Evolutionary conservation across 1,140 invertebrate genomes (phyloP), one percentile per base, ranked within the genome.

Genomic region (Cephus cinctus): DNA sequence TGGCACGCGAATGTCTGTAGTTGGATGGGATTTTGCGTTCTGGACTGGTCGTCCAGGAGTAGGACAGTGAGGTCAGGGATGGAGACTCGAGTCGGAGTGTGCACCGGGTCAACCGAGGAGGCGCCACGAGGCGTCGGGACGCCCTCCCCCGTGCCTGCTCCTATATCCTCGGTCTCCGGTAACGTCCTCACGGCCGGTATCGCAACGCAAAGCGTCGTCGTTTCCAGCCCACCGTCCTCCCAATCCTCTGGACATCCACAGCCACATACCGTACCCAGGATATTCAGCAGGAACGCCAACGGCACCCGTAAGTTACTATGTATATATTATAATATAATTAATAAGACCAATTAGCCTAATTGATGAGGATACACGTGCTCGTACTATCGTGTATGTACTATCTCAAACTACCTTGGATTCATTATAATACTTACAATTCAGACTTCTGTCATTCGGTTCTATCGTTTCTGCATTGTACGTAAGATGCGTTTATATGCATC

Each of bases 231-330:
- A 8, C 47, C 47, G 8, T 40, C 40, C 5, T 20, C 34, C 38
- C 54, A 32, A 42, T 52, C 22, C 41, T 59, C 19, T 46, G 32
- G 35, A 27, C 57, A 22, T 59, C 58, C 41, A 47, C 50, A 19
- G 19, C 55, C 40, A 54, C 57, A n/a, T 43, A 31, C 50, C 44
- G 57, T 69, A 8, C 67, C 70, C 38, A 76, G 73, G 57, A 78
- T 78, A 44, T 59, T 79, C 52, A 74, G 76, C 47, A 69, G 76
- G 47, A 79, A 79, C 55, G 67, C 75, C 60, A 79, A 78, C 56
- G 75, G 77, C 58, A 78, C 76, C 50, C 61, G 76, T 78, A 63
- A 78, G 77, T 73, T 38, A 21, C 47, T n/a, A n/a, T n/a, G n/a
- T n/a, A n/a, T n/a, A n/a, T n/a, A n/a, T n/a, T n/a, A n/a, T n/a